A percentile compares a stretch with the other conserved stretches of the same genome.
Evolutionary conservation across 64 coral and sea anemone genomes (phyloP).

Genomic region (Montipora cactus): DNA sequence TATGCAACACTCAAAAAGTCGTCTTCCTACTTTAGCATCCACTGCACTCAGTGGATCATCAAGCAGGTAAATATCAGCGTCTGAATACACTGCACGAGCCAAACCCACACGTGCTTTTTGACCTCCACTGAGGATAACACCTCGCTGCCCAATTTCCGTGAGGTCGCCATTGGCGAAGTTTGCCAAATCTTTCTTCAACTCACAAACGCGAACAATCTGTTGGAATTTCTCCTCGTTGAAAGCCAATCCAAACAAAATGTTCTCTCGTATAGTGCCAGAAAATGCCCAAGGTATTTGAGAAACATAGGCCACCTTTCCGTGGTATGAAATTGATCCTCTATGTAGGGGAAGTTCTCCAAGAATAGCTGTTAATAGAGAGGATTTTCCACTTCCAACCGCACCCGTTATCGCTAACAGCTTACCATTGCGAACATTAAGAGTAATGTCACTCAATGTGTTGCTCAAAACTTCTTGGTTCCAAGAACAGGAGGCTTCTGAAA

Average conservation of each 20-base stretch:
- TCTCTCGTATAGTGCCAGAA: too few relatives aligned
- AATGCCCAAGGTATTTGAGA: too few relatives aligned
- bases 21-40: constrained; percentile 63
- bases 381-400: constrained; percentile 77
- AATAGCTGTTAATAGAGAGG: constrained; percentile 70
- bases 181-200: constrained; percentile 55
- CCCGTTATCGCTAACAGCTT: constrained; percentile 66
- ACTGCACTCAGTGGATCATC: constrained; percentile 5
- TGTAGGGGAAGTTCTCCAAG: too few relatives aligned
- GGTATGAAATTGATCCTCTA: constrained; percentile 26
- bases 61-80: too few relatives aligned
- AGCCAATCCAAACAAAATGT: too few relatives aligned
- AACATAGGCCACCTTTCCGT: constrained; percentile 26
- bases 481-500: too few relatives aligned
- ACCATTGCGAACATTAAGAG: constrained; percentile 47
- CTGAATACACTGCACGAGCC: too few relatives aligned
- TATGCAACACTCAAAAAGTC: constrained; percentile 57
- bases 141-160: too few relatives aligned
- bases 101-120: too few relatives aligned
- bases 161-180: not conserved
- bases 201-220: constrained; percentile 37
- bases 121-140: too few relatives aligned
- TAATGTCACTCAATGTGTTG: not conserved
- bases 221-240: constrained; percentile 54
- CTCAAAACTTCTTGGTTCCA: not conserved